Evolutionary conservation across 2,113 vertebrate genomes (phyloP), one percentile per base, ranked within the genome.

Genomic region (Damaliscus lunatus): DNA sequence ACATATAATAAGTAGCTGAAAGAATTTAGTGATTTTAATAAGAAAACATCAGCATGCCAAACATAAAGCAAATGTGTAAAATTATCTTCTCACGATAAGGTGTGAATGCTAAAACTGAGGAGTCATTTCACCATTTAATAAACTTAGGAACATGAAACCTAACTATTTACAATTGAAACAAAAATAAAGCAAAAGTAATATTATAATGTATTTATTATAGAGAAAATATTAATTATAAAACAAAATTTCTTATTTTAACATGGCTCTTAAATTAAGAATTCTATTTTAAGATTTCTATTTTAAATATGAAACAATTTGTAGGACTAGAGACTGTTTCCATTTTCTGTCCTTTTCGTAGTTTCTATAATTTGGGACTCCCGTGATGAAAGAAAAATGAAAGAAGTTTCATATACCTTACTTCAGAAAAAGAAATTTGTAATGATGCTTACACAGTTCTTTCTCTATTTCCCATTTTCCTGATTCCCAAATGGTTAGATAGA

Each of bases 101-200:
- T 94, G 36, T 92, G 52, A 95, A 92, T 53, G 6, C n/a, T 87
- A 52, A 97, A 95, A 93, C 48, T 71, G 55, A 88, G 71, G 11
- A 84, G 67, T 92, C 43, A 90, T 80, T 91, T 97, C 21, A 55
- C 48, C 94, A 13, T 89, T 97, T 84, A 82, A 71, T 50, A 71
- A 94, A 94, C 40, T 87, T 71, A 43, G 29, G 43, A 60, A 67
- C 46, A 77, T 23, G 11, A 90, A 83, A 84, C 13, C 14, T 74
- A 90, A 94, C 90, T 15, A 74, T 80, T 92, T 92, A 88, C 62
- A 94, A 96, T 31, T 95, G n/a, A 97, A 96, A 92, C 50, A 23
- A 96, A n/a, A 91, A 55, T 50, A 71, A 91, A 82, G 57, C 27
- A 92, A 89, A 31, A 92, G 33, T 52, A 60, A 43, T 48, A 78